phyloP scores from a whole-genome alignment of 2,113 vertebrate species.

The Epinephelus lanceolatus region DNA sequence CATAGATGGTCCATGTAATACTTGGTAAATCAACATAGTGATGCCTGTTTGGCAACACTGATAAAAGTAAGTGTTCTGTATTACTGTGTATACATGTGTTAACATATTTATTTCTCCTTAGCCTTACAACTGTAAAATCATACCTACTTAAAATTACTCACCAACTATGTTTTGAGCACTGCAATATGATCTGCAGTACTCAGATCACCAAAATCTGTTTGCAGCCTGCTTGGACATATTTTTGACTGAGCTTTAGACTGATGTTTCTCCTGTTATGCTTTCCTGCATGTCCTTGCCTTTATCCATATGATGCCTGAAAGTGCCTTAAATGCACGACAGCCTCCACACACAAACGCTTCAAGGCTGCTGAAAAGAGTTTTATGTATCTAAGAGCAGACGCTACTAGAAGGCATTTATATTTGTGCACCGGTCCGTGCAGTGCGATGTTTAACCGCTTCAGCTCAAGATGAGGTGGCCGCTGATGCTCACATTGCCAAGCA shows the following conservation, averaged over 20 bases:
- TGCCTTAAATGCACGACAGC: not conserved
- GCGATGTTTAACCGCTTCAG: slow-evolving; percentile 1
- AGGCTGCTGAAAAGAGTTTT: not conserved
- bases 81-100: not conserved
- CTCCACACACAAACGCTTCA: not conserved
- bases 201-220: not conserved
- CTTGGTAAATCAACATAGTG: not conserved
- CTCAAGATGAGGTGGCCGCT: not conserved
- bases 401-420: not conserved
- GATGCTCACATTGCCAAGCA: not conserved
- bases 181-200: not conserved
- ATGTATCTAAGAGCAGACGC: not conserved
- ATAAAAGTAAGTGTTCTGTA: not conserved
- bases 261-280: not conserved
- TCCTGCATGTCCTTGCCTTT: too few relatives aligned
- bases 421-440: not conserved
- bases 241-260: not conserved
- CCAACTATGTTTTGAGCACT: not conserved
- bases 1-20: not conserved
- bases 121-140: not conserved
- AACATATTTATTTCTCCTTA: not conserved
- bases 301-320: not conserved
- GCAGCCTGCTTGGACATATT: not conserved
- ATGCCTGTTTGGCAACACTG: not conserved
- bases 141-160: not conserved